Percentiles rank a stretch among this genome's conserved stretches.
These are phyloP conservation scores for Heliconius congener DNA, from an alignment of 1,140 invertebrate genomes.

Conservation along the genomic window DNA sequence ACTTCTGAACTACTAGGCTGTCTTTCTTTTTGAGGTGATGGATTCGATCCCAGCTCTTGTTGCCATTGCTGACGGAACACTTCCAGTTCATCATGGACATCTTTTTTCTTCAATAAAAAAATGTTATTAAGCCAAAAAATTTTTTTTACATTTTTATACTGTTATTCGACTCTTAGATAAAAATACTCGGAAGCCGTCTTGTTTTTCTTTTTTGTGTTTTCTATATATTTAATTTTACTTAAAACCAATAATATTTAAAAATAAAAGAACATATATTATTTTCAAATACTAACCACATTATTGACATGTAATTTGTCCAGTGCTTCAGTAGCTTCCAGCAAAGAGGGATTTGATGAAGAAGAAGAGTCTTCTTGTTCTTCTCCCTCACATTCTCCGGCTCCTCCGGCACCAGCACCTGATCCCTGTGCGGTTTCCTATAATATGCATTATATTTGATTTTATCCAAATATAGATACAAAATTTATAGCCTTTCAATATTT, in stretches of 20 bases:
- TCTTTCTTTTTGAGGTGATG: conserved; percentile 50
- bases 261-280: background rate
- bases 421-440: conserved; percentile 48
- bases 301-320: conserved; percentile 48
- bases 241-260: background rate
- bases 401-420: conserved; percentile 43
- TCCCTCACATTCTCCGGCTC: conserved; percentile 60
- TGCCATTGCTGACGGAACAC: conserved; percentile 78
- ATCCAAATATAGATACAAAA: background rate
- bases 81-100: conserved; percentile 61
- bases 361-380: conserved; percentile 69
- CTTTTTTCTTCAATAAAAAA: conserved; percentile 43
- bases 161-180: too few species aligned
- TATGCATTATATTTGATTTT: background rate
- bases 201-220: too few species aligned
- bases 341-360: conserved; percentile 50
- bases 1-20: conserved; percentile 25
- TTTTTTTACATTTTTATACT: too few species aligned
- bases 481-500: background rate
- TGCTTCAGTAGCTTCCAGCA: conserved; percentile 43
- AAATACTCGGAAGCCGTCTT: too few species aligned
- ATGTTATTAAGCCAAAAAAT: too few species aligned
- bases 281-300: conserved; percentile 27
- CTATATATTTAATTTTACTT: background rate
- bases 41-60: conserved; percentile 65